Conservation (phyloP, 2,888 invertebrate species). For the Epinotia demarniana region DNA sequence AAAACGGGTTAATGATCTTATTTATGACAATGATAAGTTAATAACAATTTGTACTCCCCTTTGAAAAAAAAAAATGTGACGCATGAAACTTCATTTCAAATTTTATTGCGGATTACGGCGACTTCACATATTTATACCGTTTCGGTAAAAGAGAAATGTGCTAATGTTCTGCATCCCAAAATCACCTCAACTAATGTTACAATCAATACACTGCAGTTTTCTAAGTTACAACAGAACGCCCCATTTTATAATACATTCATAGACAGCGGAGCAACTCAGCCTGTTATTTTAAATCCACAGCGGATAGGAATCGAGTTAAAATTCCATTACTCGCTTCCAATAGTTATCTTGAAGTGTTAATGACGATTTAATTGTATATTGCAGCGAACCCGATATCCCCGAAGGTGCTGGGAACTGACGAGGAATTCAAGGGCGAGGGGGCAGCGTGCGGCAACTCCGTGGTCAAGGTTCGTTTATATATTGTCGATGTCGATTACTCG, state of each 20-base stretch:
- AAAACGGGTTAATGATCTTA: neutral
- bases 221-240: neutral
- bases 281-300: neutral
- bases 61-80: no score
- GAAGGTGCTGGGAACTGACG: slow-evolving; percentile 88
- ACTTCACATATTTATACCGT: no score
- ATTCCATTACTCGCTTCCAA: neutral
- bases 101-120: no score
- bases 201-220: neutral
- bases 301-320: neutral
- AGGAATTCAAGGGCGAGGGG: slow-evolving; percentile 88
- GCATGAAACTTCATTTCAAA: no score
- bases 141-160: no score
- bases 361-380: slow-evolving; percentile 49
- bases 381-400: slow-evolving; percentile 70
- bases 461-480: slow-evolving; percentile 69
- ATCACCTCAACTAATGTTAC: neutral
- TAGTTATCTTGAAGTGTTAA: neutral
- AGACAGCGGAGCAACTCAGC: neutral
- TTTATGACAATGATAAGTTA: neutral
- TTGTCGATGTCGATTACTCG: neutral
- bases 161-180: neutral
- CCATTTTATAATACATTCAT: neutral
- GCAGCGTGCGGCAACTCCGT: slow-evolving; percentile 86
- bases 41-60: no score